Evolutionary conservation across 2,888 invertebrate species (phyloP), one percentile per base, ranked within the genome.

Genomic region (Ashinkailepas kermadecensis): DNA sequence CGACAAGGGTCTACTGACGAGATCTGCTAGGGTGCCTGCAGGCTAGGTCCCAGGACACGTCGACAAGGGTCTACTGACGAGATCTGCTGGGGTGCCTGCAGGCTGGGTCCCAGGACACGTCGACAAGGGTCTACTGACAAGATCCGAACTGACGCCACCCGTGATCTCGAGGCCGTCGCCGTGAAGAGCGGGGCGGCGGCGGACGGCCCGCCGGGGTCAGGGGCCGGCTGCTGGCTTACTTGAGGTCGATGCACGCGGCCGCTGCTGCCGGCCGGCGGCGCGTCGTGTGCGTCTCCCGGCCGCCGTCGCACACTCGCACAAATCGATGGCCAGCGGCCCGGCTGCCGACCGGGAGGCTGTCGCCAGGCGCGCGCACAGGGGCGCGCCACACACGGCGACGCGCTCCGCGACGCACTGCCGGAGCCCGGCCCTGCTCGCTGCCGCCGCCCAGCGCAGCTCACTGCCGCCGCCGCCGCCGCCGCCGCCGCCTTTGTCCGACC

Each of bases 381-480:
- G 99, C 98, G 39, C 39, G 39, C 39, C 39, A 39, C 39, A 39
- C 39, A 1, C 39, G 39, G 39, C 39, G 39, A 39, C 39, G 39
- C 39, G 39, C 39, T 39, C 39, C 2, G 39, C 39, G 39, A 39
- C 39, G 39, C 39, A 39, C 39, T 39, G 87, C 99, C 99, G 82
- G 94, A 91, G 0, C 97, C 93, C 88, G 99, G 99, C 1, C 96
- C 94, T 87, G 99, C 99, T 0, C 97, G 95, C 79, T 99, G 98
- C 84, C 98, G 91, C 0, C 98, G 97, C 3, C 98, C 98, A 65
- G 93, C 93, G 98, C 98, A 99, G 84, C 93, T 91, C 86, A 93
- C 95, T 85, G 91, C 91, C 81, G 98, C 89, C 2, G 96, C 95
- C 83, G 93, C 92, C 86, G 96, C 95, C 64, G 82, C 59, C 15